Percentiles rank a stretch among this genome's conserved stretches.
These are phyloP conservation scores for Uloborus diversus DNA, from an alignment of 1,140 invertebrate genomes.

Conservation along the genomic window DNA sequence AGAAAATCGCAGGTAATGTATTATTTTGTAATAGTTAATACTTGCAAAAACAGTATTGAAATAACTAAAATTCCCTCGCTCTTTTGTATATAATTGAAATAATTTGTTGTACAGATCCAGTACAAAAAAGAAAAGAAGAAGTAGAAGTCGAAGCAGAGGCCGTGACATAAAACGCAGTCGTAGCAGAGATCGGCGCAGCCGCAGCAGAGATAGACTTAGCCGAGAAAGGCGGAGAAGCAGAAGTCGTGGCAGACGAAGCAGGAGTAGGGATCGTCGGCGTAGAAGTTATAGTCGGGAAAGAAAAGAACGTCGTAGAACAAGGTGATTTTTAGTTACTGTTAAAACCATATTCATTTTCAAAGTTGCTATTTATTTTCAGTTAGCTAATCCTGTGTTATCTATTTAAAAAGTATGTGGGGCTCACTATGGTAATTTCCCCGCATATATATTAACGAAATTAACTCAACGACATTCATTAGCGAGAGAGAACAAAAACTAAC, in stretches of 20 bases:
- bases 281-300: slow-evolving; percentile 62
- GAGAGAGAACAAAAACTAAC: too few relatives aligned
- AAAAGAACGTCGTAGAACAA: slow-evolving; percentile 61
- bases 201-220: slow-evolving; percentile 57
- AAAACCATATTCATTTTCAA: too few relatives aligned
- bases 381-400: too few relatives aligned
- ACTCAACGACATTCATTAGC: too few relatives aligned
- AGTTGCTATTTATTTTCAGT: too few relatives aligned
- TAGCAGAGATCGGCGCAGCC: slow-evolving; percentile 57
- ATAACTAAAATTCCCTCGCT: too few relatives aligned
- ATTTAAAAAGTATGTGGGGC: too few relatives aligned
- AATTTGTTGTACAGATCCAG: slow-evolving; percentile 47
- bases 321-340: too few relatives aligned
- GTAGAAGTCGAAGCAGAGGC: slow-evolving; percentile 67
- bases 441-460: too few relatives aligned
- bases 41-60: neutral
- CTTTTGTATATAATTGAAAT: too few relatives aligned
- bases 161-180: slow-evolving; percentile 62
- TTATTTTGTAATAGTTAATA: neutral
- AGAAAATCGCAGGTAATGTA: slow-evolving; percentile 47
- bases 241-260: slow-evolving; percentile 60
- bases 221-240: slow-evolving; percentile 52
- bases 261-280: slow-evolving; percentile 42
- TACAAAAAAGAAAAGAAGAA: slow-evolving; percentile 63
- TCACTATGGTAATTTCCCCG: too few relatives aligned